Percentiles rank a stretch among this genome's conserved stretches.
These are phyloP conservation scores for Fratercula arctica DNA, from an alignment of 2,797 vertebrate species.

Conservation along the genomic window DNA sequence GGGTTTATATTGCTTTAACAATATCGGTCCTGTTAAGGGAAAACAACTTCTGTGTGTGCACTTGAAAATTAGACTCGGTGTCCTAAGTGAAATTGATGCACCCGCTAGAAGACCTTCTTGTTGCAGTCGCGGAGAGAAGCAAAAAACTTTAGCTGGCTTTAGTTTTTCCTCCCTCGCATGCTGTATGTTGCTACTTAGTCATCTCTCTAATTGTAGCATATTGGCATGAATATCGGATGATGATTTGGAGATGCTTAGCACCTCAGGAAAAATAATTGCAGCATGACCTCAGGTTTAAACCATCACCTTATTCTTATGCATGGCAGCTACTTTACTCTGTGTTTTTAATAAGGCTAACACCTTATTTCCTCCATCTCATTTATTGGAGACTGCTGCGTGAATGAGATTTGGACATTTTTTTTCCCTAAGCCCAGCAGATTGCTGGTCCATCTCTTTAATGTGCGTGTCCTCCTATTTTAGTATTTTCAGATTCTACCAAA, in stretches of 20 bases:
- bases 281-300: constrained; percentile 17
- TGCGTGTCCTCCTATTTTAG: neutral
- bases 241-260: constrained; percentile 35
- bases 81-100: neutral
- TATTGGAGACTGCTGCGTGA: neutral
- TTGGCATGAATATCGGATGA: constrained; percentile 55
- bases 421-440: neutral
- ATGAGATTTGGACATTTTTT: neutral
- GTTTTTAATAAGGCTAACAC: constrained; percentile 11
- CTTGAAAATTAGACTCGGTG: neutral
- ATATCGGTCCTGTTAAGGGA: neutral
- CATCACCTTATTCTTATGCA: constrained; percentile 5
- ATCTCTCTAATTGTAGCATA: constrained; percentile 29
- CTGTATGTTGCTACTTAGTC: neutral
- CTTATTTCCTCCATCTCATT: constrained; percentile 21
- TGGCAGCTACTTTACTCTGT: neutral
- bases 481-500: neutral
- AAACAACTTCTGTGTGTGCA: neutral
- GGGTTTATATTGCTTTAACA: neutral
- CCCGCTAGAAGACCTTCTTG: neutral
- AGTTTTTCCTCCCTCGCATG: neutral
- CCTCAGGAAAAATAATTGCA: constrained; percentile 44
- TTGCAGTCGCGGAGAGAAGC: neutral
- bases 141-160: neutral
- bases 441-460: neutral